Base-by-base conservation (phyloP, 1,140 invertebrate species). In the Ladona fulva region DNA sequence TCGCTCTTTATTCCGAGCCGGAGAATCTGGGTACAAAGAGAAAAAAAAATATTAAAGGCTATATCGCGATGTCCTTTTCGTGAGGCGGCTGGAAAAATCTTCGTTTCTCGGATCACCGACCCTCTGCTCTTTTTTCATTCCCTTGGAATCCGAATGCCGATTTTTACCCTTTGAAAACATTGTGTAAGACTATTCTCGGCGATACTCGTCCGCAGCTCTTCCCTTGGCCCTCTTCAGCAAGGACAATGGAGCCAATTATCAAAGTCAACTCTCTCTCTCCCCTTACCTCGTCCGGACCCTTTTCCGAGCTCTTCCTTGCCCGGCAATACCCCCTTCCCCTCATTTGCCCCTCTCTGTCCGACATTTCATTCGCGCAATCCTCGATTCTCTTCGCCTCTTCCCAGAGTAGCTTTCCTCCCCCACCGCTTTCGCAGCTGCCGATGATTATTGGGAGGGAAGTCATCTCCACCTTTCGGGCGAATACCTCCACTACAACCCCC, bases 241-340 rank as follows among this genome's bases (percentile, higher is more conserved):
- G 29, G 52, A 66, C 52, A 66, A 66, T 66, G 52, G 52, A 66
- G 14, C 52, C 52, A 66, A 66, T 66, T 66, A 66, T 66, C 52
- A 66, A 66, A 66, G 52, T 66, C 52, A 66, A 66, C 14, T 66
- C 52, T 22, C 52, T 52, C 19, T 19, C n/a, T 8, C 29, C 3
- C 52, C 52, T 12, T 19, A 22, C 52, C 3, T 19, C 44, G 10
- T 52, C 52, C 52, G 52, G n/a, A 66, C n/a, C 52, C 52, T 22
- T 66, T 22, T 66, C 52, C 3, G 1, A 16, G 52, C 52, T 19
- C 44, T 11, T 52, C 44, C 44, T 52, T 52, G 10, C 44, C 44
- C 10, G 10, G 19, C 44, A 10, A 10, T 19, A 52, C 44, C 52
- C n/a, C 14, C 52, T 66, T 66, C 52, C 44, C 19, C 29, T 37